A percentile compares a stretch with the other conserved stretches of the same genome.
Evolutionary conservation across 2,113 vertebrate species (phyloP).

Genomic region (Lipotes vexillifer): DNA sequence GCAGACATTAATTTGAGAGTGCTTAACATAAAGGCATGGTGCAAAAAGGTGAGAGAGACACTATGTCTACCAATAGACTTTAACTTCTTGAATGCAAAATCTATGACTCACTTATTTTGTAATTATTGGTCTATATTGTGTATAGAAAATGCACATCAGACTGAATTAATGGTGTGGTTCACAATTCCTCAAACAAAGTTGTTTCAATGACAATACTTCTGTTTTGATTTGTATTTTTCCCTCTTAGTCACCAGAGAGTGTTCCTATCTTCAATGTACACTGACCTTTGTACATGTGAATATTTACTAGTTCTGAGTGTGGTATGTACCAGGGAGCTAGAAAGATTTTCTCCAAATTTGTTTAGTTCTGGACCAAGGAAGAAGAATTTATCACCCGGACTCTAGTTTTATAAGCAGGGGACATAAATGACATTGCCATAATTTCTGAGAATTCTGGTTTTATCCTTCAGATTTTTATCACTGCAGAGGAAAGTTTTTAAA

Average conservation of each 20-base stretch:
- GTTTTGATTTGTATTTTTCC: background rate
- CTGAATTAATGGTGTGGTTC: background rate
- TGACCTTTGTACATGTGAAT: background rate
- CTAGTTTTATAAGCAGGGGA: background rate
- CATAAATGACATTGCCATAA: background rate
- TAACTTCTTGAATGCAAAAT: background rate
- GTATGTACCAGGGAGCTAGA: background rate
- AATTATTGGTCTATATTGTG: background rate
- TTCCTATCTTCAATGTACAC: background rate
- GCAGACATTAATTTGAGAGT: background rate
- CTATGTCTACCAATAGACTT: background rate
- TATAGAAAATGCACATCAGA: background rate
- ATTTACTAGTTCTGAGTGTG: background rate
- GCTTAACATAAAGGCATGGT: background rate
- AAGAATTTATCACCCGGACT: background rate
- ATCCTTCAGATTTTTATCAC: background rate
- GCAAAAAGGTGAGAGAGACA: background rate
- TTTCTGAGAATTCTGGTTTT: background rate
- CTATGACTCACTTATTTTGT: background rate
- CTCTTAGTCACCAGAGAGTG: background rate
- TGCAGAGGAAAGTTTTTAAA: background rate
- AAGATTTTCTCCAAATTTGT: background rate
- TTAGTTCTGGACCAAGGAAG: background rate
- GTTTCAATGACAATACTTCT: background rate
- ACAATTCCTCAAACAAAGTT: background rate